Evolutionary conservation across 2,113 vertebrate species (phyloP), one percentile per base, ranked within the genome.

Genomic region (Pedetes capensis): DNA sequence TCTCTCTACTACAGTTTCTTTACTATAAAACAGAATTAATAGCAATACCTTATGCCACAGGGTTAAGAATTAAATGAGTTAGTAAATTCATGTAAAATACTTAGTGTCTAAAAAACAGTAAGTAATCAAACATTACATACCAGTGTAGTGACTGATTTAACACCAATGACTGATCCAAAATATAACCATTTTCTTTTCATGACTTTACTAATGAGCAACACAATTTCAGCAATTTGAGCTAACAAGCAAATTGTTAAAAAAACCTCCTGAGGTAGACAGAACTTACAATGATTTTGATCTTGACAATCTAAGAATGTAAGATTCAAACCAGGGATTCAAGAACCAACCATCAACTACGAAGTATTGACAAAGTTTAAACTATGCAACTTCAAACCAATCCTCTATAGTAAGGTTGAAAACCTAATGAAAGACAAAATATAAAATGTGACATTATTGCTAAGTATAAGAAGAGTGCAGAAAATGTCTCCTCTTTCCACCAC

Each of bases 261-360:
- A 91, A 72, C 18, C 20, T 92, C 61, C 27, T 61, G 5, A 91
- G 8, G 13, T 27, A 29, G n/a, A n/a, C n/a, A n/a, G 69, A 94
- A 0, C 61, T 0, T 82, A 5, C 27, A 95, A 63, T 2, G 90
- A n/a, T 87, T 89, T 84, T 80, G 22, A 89, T 13, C 23, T 27
- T 68, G 89, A 91, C 2, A 80, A 69, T 44, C 9, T 47, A 82
- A 22, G 20, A 72, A 86, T 51, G 44, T 59, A 83, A 92, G 91
- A 64, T 66, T 87, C n/a, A 92, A 95, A 76, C 5, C 22, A 87
- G 13, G 72, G 87, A 75, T 90, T 76, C 3, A 89, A 91, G 34
- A 95, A 89, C 42, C 6, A 74, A 80, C 11, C 27, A 72, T 25
- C 42, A n/a, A 69, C 20, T 79, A 92, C 49, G 68, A 71, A 55